Evolutionary conservation across 2,113 vertebrate species (phyloP), one percentile per base, ranked within the genome.

Genomic region (Sturnira hondurensis): DNA sequence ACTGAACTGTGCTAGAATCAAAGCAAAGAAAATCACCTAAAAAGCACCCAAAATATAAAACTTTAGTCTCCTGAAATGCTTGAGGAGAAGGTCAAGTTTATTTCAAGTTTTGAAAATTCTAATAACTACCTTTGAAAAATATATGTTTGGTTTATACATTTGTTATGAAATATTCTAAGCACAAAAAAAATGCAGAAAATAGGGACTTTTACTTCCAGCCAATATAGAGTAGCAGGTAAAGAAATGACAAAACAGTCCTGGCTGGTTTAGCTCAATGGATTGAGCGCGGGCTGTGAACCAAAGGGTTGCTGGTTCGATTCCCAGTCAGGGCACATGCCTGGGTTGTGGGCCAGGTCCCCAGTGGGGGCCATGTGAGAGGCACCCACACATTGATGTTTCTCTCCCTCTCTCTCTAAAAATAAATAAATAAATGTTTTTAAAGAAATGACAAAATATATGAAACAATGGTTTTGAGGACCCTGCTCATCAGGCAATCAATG

Each of bases 81-180:
- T 56, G 45, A 43, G 33, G 82, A 76, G 10, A 76, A 92, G 52
- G 28, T 91, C 10, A 88, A 91, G 54, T 85, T 89, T 94, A 93
- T 81, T 28, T 81, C 28, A 83, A 83, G 70, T 87, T 15, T 83
- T 17, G 22, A 65, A 96, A 96, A 89, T 70, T 81, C 50, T 38
- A 93, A 56, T 71, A 26, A 47, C 36, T 86, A 63, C 12, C 63
- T 96, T 89, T 93, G 45, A 83, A 56, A 95, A 88, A 93, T 31
- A 74, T 17, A 45, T 33, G 20, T 91, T 89, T 77, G 36, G 63
- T 80, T 52, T 56, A 67, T 31, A 24, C 85, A 76, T 86, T 87
- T 85, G 85, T 85, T 38, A 43, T n/a, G 28, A 94, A 80, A 71
- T 58, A 93, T 76, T 92, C 86, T 92, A 97, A 90, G 45, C 15